Evolutionary conservation across 2,113 vertebrate species (phyloP), one percentile per base, ranked within the genome.

Genomic region (Oxyura jamaicensis): DNA sequence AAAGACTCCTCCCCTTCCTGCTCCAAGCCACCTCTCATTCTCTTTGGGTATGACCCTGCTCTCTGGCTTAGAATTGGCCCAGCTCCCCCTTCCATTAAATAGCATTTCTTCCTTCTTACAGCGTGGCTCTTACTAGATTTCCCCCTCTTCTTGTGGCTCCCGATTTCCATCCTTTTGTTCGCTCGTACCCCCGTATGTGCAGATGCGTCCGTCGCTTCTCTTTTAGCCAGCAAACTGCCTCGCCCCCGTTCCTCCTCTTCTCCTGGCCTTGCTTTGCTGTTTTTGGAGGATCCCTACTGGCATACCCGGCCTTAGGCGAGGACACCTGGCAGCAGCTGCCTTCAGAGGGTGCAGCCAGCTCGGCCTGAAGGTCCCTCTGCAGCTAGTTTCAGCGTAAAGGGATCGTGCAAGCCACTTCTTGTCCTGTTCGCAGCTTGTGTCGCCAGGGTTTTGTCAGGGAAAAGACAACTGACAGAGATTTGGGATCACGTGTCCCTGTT

Each of bases 1-100:
- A 85, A 95, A 93, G 95, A 95, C 97, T 97, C 95, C 95, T 91
- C 91, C 97, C 94, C 93, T 96, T 96, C 97, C 96, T 90, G 92
- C 96, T 95, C 96, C 92, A 86, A 92, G 95, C 48, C 36, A 96
- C 85, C 94, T 93, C 85, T 68, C 75, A 73, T 83, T 93, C 93
- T 94, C 86, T 93, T 91, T 80, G 94, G 83, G 80, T 97, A 88
- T 92, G 94, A 93, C 90, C 93, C 89, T 90, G 95, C 88, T 83
- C 41, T 83, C 23, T 56, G 86, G 69, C 69, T 95, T 4, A 16
- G 66, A 29, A 22, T 90, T 84, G 72, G 58, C 94, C 88, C 58
- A 8, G 73, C 78, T 92, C 84, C 68, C 81, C 11, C 86, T 69
- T 91, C 77, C 65, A 8, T 46, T 21, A 3, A 10, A 12, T 33